Conservation (phyloP, 2,888 invertebrate species). For the Chrysolina oricalcia region DNA sequence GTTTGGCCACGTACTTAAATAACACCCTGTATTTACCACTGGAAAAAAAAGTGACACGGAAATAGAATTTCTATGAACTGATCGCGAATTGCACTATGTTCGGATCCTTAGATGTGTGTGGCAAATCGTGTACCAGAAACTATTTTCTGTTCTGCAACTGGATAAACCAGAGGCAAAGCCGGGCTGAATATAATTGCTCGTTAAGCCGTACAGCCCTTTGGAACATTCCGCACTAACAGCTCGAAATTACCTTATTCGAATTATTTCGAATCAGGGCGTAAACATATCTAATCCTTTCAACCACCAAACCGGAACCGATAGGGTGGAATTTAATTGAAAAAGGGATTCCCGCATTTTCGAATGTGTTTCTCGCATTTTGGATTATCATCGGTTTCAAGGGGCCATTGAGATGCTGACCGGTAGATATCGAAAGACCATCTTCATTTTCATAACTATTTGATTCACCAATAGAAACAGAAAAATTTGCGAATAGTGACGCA, state of each 20-base stretch:
- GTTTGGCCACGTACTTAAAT: no score
- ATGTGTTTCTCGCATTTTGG: background rate
- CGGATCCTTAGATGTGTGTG: background rate
- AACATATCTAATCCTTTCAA: constrained; percentile 55
- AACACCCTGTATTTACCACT: no score
- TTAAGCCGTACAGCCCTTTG: constrained; percentile 45
- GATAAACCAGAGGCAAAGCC: constrained; percentile 40
- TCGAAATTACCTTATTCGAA: constrained; percentile 55
- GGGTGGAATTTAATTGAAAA: constrained; percentile 34
- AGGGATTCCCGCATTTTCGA: background rate
- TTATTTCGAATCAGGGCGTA: constrained; percentile 52
- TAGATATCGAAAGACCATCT: no score
- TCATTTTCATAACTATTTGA: no score
- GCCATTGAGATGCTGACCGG: no score
- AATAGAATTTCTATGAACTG: no score
- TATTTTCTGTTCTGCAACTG: constrained; percentile 16
- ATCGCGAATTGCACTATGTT: background rate
- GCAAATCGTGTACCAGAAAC: background rate
- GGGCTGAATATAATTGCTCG: constrained; percentile 48
- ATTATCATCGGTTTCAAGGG: background rate
- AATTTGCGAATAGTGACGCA: no score
- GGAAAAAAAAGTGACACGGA: no score
- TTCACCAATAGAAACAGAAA: no score
- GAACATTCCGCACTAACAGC: constrained; percentile 55
- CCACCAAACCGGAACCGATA: constrained; percentile 49